Conservation (phyloP, 1,140 invertebrate species). For the Dreissena rostriformis region DNA sequence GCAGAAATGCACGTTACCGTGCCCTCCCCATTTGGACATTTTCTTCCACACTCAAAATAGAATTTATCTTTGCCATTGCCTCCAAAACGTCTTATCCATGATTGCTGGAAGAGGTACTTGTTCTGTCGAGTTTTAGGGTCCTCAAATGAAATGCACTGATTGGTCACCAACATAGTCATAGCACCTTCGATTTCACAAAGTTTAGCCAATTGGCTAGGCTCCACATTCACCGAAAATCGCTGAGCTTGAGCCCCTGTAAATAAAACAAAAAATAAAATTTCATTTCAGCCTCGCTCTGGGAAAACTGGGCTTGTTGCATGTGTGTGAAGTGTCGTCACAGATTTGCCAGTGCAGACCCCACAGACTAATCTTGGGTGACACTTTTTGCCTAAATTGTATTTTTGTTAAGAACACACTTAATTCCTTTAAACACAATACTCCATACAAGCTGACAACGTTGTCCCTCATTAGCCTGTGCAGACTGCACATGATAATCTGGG, state of each 20-base stretch:
- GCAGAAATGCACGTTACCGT: not conserved
- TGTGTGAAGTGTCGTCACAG: not conserved
- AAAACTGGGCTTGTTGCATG: slow-evolving; percentile 2
- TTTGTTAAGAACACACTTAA: too few species aligned
- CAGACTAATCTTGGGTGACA: too few species aligned
- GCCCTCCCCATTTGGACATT: slow-evolving; percentile 43
- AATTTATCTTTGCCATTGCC: not conserved
- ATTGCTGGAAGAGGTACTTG: slow-evolving; percentile 24
- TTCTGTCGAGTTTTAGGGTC: slow-evolving; percentile 17
- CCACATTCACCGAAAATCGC: slow-evolving; percentile 28
- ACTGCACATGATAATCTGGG: too few species aligned
- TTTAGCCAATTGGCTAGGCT: slow-evolving; percentile 3
- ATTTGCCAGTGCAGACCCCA: too few species aligned
- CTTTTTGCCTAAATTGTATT: too few species aligned
- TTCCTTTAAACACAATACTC: too few species aligned
- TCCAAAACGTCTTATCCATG: slow-evolving; percentile 45
- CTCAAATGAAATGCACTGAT: slow-evolving; percentile 27
- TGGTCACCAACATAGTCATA: slow-evolving; percentile 22
- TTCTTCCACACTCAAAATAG: slow-evolving; percentile 32
- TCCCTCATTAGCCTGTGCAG: too few species aligned
- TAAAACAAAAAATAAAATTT: not conserved
- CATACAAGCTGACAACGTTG: too few species aligned
- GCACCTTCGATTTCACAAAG: slow-evolving; percentile 30
- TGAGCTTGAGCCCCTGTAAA: not conserved
- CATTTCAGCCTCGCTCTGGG: not conserved